Percentiles rank a stretch among this genome's conserved stretches.
phyloP scores from a whole-genome alignment of 2,888 invertebrate species.

The Troides aeacus region DNA sequence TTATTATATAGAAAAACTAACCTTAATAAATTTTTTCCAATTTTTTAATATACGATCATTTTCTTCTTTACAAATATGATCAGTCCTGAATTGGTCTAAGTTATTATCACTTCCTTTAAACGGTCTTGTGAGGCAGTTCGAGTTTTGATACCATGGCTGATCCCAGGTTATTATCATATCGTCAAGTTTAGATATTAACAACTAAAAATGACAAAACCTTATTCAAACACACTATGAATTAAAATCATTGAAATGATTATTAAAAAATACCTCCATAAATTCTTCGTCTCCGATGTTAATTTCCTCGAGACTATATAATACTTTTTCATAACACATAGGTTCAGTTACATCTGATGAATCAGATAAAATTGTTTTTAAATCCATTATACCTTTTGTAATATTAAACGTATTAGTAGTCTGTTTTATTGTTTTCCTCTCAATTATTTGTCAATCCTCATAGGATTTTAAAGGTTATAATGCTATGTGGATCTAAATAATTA shows the following conservation, averaged over 20 bases:
- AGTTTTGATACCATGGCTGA: slow-evolving; percentile 65
- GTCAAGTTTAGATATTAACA: slow-evolving; percentile 44
- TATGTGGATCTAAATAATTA: background rate
- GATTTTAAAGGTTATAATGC: background rate
- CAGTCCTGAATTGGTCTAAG: slow-evolving; percentile 43
- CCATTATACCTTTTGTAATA: slow-evolving; percentile 16
- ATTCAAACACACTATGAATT: background rate
- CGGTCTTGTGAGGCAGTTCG: slow-evolving; percentile 46
- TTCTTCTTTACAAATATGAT: slow-evolving; percentile 55
- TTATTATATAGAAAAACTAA: slow-evolving; percentile 29
- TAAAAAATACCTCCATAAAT: slow-evolving; percentile 56
- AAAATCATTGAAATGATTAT: background rate
- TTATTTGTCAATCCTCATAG: background rate
- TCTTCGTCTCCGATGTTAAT: slow-evolving; percentile 51
- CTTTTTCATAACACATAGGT: slow-evolving; percentile 53
- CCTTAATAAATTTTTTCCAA: slow-evolving; percentile 59
- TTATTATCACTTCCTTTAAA: slow-evolving; percentile 35
- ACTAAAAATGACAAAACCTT: slow-evolving; percentile 38
- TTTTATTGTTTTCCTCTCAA: background rate
- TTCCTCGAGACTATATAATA: slow-evolving; percentile 47
- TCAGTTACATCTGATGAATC: slow-evolving; percentile 50
- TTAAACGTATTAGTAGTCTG: background rate
- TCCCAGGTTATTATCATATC: slow-evolving; percentile 53
- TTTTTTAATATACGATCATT: slow-evolving; percentile 51
- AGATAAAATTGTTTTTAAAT: slow-evolving; percentile 36